Conservation (phyloP, 2,888 invertebrate genomes). For the Gryllus longicercus region DNA sequence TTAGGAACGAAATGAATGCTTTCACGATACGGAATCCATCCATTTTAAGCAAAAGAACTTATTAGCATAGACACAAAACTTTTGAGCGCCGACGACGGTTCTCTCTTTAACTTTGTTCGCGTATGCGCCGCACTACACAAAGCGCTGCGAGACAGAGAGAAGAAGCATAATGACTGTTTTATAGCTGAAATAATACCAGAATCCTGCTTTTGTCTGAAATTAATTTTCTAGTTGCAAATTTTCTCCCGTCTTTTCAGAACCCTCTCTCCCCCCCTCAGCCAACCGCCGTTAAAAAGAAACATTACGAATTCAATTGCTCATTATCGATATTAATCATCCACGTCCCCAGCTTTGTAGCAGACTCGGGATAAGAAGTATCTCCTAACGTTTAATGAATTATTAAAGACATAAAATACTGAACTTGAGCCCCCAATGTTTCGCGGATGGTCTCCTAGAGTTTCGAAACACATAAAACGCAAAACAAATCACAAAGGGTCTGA, state of each 20-base stretch:
- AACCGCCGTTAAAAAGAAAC: background rate
- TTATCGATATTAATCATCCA: constrained; percentile 17
- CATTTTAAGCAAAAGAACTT: constrained; percentile 33
- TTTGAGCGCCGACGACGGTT: constrained; percentile 18
- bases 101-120: constrained; percentile 1
- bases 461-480: too few species aligned
- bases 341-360: background rate
- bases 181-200: constrained; percentile 8
- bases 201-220: constrained; percentile 6
- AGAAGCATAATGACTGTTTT: background rate
- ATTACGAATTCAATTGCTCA: constrained; percentile 6
- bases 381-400: background rate
- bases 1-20: constrained; percentile 35
- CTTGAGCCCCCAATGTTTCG: too few species aligned
- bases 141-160: background rate
- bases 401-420: too few species aligned
- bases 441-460: too few species aligned
- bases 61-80: constrained; percentile 34
- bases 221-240: constrained; percentile 10
- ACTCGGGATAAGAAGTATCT: background rate
- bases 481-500: too few species aligned
- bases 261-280: background rate
- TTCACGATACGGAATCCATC: constrained; percentile 36
- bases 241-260: background rate
- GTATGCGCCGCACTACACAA: constrained; percentile 3